phyloP scores from a whole-genome alignment of 2,888 invertebrate genomes.

The Anagyrus pseudococci region DNA sequence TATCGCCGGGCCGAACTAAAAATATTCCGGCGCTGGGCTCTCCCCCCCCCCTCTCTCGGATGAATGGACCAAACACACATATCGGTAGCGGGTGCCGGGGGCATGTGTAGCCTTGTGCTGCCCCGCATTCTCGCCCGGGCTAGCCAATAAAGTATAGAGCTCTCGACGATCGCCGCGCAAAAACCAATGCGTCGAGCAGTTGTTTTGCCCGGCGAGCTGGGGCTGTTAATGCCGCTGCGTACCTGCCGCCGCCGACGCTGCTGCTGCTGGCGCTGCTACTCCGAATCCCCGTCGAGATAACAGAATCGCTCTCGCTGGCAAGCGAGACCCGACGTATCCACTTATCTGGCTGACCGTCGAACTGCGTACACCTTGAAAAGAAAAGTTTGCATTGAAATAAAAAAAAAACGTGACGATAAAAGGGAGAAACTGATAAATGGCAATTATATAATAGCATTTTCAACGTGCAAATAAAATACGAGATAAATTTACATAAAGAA shows the following conservation, averaged over 20 bases:
- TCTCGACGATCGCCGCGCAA: conserved; percentile 6
- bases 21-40: conserved; percentile 48
- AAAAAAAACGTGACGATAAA: not conserved
- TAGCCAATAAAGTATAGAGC: conserved; percentile 19
- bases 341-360: not conserved
- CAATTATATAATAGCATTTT: too few relatives aligned
- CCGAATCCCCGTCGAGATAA: not conserved
- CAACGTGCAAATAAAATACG: too few relatives aligned
- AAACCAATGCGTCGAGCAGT: not conserved
- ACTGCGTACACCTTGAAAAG: not conserved
- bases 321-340: too few relatives aligned
- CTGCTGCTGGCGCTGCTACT: not conserved
- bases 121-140: not conserved
- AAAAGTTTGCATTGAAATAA: not conserved
- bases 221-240: conserved; percentile 10
- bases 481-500: too few relatives aligned
- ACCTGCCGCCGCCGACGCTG: conserved; percentile 6
- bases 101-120: not conserved
- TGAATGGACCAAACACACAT: not conserved
- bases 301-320: not conserved
- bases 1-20: conserved; percentile 49
- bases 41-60: not conserved
- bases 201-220: not conserved
- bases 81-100: not conserved
- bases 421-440: too few relatives aligned